Evolutionary conservation across 2,113 vertebrate species (phyloP).

Genomic region (Poeciliopsis prolifica): DNA sequence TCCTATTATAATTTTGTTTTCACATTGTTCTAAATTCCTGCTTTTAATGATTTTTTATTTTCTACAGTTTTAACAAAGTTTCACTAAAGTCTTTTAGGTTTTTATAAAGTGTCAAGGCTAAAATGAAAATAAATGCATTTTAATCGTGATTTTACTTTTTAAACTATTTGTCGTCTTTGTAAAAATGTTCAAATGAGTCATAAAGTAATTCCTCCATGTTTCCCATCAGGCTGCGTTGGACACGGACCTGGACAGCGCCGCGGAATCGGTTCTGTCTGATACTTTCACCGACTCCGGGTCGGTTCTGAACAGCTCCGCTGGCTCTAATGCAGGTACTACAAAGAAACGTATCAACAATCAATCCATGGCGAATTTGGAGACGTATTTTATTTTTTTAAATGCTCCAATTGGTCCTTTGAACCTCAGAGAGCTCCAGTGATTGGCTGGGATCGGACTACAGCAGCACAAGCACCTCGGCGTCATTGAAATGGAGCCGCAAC

Average conservation of each 20-base stretch:
- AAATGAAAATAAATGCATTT: too few species aligned
- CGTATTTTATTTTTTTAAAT: not conserved
- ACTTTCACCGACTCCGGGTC: slow-evolving; percentile 29
- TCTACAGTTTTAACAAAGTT: too few species aligned
- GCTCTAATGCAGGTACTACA: slow-evolving; percentile 31
- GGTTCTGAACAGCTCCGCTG: not conserved
- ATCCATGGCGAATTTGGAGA: not conserved
- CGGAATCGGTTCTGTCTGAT: not conserved
- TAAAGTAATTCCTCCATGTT: too few species aligned
- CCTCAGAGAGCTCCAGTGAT: slow-evolving; percentile 25
- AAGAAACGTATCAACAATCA: not conserved
- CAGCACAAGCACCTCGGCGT: not conserved
- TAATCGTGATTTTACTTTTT: too few species aligned
- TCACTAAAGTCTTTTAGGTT: too few species aligned
- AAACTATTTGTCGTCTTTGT: too few species aligned
- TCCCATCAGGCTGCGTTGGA: slow-evolving; percentile 11
- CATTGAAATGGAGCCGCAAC: not conserved
- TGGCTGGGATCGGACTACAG: slow-evolving; percentile 28
- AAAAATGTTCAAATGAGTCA: too few species aligned
- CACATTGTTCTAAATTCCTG: too few species aligned
- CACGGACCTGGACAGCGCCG: not conserved
- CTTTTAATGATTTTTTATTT: too few species aligned
- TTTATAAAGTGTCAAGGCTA: too few species aligned
- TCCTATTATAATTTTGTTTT: too few species aligned
- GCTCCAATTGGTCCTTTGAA: too few species aligned